Conservation (phyloP, 2,888 invertebrate genomes). For the Marronus borbonicus region DNA sequence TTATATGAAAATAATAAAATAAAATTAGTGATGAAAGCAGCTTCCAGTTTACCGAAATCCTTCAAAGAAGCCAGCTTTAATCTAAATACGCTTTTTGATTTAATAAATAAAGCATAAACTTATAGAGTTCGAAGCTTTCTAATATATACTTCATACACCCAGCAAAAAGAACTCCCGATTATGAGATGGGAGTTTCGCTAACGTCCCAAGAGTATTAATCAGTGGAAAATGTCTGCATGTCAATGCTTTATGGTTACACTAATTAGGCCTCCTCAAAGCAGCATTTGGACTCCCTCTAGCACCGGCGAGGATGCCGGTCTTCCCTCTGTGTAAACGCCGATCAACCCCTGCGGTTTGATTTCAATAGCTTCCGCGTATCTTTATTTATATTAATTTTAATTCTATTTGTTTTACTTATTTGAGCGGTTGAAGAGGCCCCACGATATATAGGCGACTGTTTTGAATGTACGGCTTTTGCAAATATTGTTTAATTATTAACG, state of each 20-base stretch:
- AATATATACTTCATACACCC: too few species aligned
- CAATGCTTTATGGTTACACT: conserved; percentile 60
- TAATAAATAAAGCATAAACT: too few species aligned
- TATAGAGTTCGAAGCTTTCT: too few species aligned
- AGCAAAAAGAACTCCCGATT: too few species aligned
- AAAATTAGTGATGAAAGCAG: too few species aligned
- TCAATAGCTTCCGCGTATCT: conserved; percentile 55
- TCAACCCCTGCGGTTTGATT: conserved; percentile 65
- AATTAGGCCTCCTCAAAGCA: conserved; percentile 59
- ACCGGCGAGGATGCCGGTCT: conserved; percentile 50
- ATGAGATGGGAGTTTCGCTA: conserved; percentile 18
- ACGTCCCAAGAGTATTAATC: conserved; percentile 56
- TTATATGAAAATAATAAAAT: too few species aligned
- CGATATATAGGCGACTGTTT: not conserved
- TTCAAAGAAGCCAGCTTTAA: too few species aligned
- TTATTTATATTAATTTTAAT: conserved; percentile 68
- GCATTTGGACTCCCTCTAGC: not conserved
- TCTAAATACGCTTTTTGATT: too few species aligned
- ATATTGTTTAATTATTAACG: conserved; percentile 21
- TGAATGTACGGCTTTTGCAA: conserved; percentile 4
- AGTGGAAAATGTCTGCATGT: conserved; percentile 63
- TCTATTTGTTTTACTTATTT: conserved; percentile 65
- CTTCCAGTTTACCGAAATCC: too few species aligned
- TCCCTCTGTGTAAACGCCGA: conserved; percentile 63
- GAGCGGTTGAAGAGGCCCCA: conserved; percentile 5